Evolutionary conservation across 2,888 invertebrate genomes (phyloP), one percentile per base, ranked within the genome.

Genomic region (Tanypteryx hageni): DNA sequence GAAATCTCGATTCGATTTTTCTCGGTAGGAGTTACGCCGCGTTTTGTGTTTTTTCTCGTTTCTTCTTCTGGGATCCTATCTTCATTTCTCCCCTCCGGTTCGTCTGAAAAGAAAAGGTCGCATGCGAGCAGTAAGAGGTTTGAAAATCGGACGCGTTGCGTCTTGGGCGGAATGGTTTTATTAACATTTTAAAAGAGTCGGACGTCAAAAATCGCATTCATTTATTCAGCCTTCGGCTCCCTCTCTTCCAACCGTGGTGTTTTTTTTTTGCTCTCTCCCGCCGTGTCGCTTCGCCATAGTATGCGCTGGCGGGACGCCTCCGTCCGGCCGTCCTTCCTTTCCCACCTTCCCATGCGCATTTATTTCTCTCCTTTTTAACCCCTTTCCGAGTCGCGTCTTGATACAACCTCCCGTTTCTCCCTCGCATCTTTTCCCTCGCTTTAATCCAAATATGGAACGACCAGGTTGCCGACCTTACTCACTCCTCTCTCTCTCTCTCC

Each of bases 391-490:
- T n/a, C n/a, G 68, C 22, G 7, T 68, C 22, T 82, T 31, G 5
- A 18, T 22, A 14, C 27, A 44, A 82, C 22, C 82, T 31, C 84
- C n/a, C 57, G 1, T 27, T 22, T 86, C 61, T 64, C 64, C 27
- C n/a, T 22, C 85, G 10, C 0, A 4, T 14, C n/a, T 8, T 58
- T 58, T n/a, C 57, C 89, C 44, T 64, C 64, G 31, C 89, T 89
- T 89, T 89, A 89, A 64, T 64, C 64, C 64, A 64, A 64, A 89
- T 86, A 61, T 86, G 86, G 64, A 89, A 27, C 89, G 89, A 18
- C 18, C 64, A 64, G 89, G 89, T 89, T 64, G 89, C 64, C 89
- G 89, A 89, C 89, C 89, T 86, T 61, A 64, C 68, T 76, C 76
- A 56, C 59, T 27, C 59, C 27, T 59, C 59, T n/a, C 56, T 16